phyloP scores from a whole-genome alignment of 2,113 vertebrate genomes.

The Neotragus pygmaeus region DNA sequence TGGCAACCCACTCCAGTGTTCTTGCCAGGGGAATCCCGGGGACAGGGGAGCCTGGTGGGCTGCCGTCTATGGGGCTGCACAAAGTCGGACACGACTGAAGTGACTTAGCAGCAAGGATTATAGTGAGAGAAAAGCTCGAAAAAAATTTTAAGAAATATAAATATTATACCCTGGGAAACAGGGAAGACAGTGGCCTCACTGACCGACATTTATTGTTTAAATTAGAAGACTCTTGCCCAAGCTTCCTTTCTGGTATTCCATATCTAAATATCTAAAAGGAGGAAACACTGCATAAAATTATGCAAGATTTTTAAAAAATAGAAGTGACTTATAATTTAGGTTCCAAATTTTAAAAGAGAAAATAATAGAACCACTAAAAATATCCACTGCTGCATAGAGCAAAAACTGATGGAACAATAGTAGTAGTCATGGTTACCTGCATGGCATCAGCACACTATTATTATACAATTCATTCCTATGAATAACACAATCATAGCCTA shows the following conservation, averaged over 20 bases:
- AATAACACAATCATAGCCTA: conserved; percentile 43
- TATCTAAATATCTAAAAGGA: not conserved
- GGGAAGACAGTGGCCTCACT: not conserved
- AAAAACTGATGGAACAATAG: conserved; percentile 51
- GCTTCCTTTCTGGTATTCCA: not conserved
- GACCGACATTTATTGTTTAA: not conserved
- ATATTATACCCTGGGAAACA: not conserved
- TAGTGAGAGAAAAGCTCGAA: not conserved
- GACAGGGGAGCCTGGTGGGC: too few species aligned
- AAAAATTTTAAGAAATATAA: not conserved
- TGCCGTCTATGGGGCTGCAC: too few species aligned
- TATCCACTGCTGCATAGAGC: not conserved
- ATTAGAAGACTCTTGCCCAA: not conserved
- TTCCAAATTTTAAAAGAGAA: conserved; percentile 26
- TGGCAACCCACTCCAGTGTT: too few species aligned
- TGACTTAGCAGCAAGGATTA: not conserved
- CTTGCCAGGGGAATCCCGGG: too few species aligned
- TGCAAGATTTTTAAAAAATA: not conserved
- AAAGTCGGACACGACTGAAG: too few species aligned
- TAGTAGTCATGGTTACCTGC: conserved; percentile 60
- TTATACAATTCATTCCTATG: conserved; percentile 38
- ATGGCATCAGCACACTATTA: not conserved
- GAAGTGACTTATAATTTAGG: conserved; percentile 37
- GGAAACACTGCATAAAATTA: not conserved
- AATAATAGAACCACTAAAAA: conserved; percentile 53